Evolutionary conservation across 2,888 invertebrate species (phyloP), one percentile per base, ranked within the genome.

Genomic region (Gasteruption jaculator): DNA sequence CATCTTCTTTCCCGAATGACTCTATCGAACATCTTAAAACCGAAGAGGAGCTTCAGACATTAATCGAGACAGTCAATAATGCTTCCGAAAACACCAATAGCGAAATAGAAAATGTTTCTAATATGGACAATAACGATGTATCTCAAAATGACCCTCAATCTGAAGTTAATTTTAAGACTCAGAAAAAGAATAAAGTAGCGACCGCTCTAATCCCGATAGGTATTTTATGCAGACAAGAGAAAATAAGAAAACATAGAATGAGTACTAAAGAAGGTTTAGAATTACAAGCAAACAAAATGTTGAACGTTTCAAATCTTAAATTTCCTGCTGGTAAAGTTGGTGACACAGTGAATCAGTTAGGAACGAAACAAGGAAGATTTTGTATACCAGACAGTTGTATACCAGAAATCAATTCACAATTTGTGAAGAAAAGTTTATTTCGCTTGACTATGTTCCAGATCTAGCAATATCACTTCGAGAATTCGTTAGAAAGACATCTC

Each of bases 391-490:
- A 3, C 10, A n/a, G 3, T 8, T 14, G 11, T 34, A 34, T 14
- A 7, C 34, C 1, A 10, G 24, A 5, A 34, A 34, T n/a, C n/a
- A n/a, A n/a, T n/a, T n/a, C n/a, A n/a, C n/a, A n/a, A n/a, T n/a
- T 15, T 21, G 3, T 35, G 35, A 10, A 22, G 18, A 24, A 21
- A 11, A 35, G 24, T 10, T 35, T 35, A 21, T 12, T 21, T 35
- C 25, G 19, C 33, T 33, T 14, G 18, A 35, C 12, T 7, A 36
- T 21, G 18, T 35, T 6, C 15, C 35, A 15, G 4, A 24, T 24
- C 10, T 4, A 8, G 24, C 10, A 11, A 35, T 35, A 11, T 25
- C 16, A 14, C 35, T 35, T 12, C 4, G 35, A 24, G 20, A n/a
- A 24, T 35, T n/a, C 25, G 16, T 12, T 10, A 5, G 16, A 1